phyloP scores from a whole-genome alignment of 1,140 invertebrate species.

The Phocides pigmalion region DNA sequence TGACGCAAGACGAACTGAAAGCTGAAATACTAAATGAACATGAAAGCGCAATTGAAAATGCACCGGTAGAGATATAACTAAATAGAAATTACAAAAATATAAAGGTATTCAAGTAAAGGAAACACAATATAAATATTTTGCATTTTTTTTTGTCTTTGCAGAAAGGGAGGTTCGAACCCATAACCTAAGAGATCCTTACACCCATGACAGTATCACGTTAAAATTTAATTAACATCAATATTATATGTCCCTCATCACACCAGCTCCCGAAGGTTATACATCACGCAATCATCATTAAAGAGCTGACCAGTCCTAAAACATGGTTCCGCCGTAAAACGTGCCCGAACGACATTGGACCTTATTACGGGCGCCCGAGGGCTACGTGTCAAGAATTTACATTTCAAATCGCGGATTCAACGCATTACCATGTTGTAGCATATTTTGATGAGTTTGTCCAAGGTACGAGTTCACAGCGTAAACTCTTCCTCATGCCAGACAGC shows the following conservation, averaged over 20 bases:
- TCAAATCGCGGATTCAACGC: constrained; percentile 30
- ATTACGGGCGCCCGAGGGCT: constrained; percentile 26
- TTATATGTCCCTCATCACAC: constrained; percentile 18
- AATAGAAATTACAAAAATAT: too few relatives aligned
- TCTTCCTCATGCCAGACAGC: too few relatives aligned
- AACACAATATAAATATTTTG: too few relatives aligned
- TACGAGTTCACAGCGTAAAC: constrained; percentile 7
- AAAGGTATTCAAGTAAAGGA: too few relatives aligned
- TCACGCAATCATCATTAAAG: constrained; percentile 34
- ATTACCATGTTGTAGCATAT: constrained; percentile 40
- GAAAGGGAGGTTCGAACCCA: too few relatives aligned
- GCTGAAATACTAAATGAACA: too few relatives aligned
- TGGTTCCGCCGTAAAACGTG: constrained; percentile 14
- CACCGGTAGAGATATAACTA: too few relatives aligned
- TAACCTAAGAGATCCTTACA: too few relatives aligned
- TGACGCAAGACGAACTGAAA: too few relatives aligned
- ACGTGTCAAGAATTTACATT: constrained; percentile 35
- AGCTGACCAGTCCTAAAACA: constrained; percentile 30
- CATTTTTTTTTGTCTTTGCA: too few relatives aligned
- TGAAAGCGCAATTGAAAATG: too few relatives aligned
- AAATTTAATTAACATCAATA: constrained; percentile 1
- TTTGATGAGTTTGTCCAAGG: constrained; percentile 17
- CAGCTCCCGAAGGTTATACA: constrained; percentile 28
- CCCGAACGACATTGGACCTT: constrained; percentile 20
- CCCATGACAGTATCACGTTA: constrained; percentile 10